Evolutionary conservation across 1,140 invertebrate species (phyloP), one percentile per base, ranked within the genome.

Genomic region (Nebria ingens): DNA sequence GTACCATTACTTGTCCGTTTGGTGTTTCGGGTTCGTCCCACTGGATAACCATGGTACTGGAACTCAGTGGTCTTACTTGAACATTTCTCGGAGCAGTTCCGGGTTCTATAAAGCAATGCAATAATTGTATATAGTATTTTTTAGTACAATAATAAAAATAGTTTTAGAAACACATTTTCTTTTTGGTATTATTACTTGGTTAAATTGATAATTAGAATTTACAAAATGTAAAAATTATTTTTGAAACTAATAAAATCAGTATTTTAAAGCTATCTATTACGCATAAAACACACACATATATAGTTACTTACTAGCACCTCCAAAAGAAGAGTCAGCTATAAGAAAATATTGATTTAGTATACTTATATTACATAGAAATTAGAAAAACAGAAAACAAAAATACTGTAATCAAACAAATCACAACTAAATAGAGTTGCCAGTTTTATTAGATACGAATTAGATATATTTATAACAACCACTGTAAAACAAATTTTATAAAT

Each of bases 1-100:
- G 78, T 76, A 96, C 93, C 73, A 89, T 93, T 56, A 98, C 91
- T 83, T 93, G 87, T 61, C 95, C 96, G 73, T 98, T 97, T 15
- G 94, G 92, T 60, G 88, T 93, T 71, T 96, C 92, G 19, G 95
- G 95, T 68, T 93, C 91, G 66, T 94, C 88, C 96, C 96, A 99
- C 65, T 95, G 91, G 64, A 99, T 93, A 54, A 83, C 85, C 83
- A 98, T 92, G 15, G 93, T 97, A 66, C 84, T 93, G 13, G 93
- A 91, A 69, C 92, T 97, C 40, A 97, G 78, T 13, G 94, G 91
- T 51, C 91, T 78, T 38, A 93, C 93, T 78, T 90, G 85, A 13
- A 98, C 90, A 73, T 95, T 94, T 56, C 87, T 78, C 22, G 96
- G 95, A 51, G 95, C 89, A 64, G 89, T 92, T 66, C 93, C 93